Percentiles rank a stretch among this genome's conserved stretches.
phyloP scores from a whole-genome alignment of 2,797 vertebrate species.

The Trachops cirrhosus region DNA sequence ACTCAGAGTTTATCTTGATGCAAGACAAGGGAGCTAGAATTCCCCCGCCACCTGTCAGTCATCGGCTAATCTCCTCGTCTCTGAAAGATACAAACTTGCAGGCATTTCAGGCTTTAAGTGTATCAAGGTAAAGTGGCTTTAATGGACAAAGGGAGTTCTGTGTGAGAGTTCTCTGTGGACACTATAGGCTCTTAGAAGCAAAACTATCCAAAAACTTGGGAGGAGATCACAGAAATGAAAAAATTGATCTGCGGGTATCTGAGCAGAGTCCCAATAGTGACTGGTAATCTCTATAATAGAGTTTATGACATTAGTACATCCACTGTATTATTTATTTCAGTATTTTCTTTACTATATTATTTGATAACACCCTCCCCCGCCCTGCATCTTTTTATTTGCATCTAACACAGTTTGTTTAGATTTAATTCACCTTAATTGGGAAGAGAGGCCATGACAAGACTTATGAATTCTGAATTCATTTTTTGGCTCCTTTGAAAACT shows the following conservation, averaged over 20 bases:
- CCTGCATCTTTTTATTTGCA: neutral
- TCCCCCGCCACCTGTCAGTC: neutral
- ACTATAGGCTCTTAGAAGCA: neutral
- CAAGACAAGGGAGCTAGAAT: neutral
- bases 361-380: neutral
- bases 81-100: neutral
- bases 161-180: neutral
- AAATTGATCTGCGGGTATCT: neutral
- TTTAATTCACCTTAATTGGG: neutral
- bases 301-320: neutral
- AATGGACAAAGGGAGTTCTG: neutral
- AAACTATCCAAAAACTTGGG: neutral
- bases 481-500: conserved; percentile 29
- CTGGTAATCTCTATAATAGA: neutral
- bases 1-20: neutral
- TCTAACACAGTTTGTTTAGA: neutral
- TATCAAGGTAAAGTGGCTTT: neutral
- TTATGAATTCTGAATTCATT: neutral
- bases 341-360: neutral
- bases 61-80: neutral
- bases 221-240: neutral
- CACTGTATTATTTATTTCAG: conserved; percentile 8
- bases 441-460: neutral
- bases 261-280: neutral
- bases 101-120: neutral